Conservation (phyloP, 2,113 vertebrate genomes). For the Micronisus gabar region DNA sequence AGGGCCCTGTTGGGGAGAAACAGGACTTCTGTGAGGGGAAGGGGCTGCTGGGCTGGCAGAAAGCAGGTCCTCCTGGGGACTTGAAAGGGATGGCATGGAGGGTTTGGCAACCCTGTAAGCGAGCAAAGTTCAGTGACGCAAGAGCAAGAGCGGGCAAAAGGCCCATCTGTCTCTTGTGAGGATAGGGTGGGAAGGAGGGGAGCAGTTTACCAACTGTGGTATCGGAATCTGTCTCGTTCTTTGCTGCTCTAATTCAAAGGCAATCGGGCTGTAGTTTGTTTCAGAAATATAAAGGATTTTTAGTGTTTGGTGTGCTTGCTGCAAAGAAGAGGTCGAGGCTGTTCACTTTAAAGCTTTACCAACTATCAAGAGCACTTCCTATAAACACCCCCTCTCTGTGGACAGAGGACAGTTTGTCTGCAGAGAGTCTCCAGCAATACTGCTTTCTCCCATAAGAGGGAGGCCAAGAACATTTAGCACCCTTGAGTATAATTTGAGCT, state of each 20-base stretch:
- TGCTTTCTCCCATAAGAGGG: slow-evolving; percentile 12
- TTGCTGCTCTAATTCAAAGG: not conserved
- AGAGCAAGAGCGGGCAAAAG: not conserved
- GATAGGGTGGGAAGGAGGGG: not conserved
- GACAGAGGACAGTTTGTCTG: not conserved
- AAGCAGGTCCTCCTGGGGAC: not conserved
- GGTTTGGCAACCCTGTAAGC: not conserved
- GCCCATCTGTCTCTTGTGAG: not conserved
- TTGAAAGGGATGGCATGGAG: not conserved
- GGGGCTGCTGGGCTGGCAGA: not conserved
- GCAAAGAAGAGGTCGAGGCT: not conserved
- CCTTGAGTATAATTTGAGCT: not conserved
- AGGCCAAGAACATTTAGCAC: not conserved
- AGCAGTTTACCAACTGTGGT: not conserved
- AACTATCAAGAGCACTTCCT: fast-evolving
- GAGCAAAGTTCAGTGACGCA: not conserved
- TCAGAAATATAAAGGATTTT: not conserved
- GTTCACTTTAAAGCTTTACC: not conserved
- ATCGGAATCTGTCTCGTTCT: not conserved
- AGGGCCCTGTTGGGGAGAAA: fast-evolving
- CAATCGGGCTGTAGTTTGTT: not conserved
- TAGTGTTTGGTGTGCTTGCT: not conserved
- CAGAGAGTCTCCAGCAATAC: not conserved
- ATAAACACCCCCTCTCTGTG: fast-evolving
- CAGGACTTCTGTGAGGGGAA: not conserved